Evolutionary conservation across 2,113 vertebrate genomes (phyloP), one percentile per base, ranked within the genome.

Genomic region (Pollimyrus isidori): DNA sequence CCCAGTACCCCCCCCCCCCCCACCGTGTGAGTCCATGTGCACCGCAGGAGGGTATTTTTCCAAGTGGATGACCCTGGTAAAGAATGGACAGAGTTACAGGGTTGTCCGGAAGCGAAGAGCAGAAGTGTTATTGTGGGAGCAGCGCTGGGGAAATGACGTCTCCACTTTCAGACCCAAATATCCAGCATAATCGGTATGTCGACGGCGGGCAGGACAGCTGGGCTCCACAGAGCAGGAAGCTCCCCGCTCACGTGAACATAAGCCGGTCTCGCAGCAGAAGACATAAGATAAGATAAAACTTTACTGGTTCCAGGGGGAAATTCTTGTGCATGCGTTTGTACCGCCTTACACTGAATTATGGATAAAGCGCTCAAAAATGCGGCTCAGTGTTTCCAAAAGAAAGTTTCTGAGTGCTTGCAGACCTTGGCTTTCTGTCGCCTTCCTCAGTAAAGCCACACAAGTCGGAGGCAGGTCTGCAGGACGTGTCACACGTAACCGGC

Each of bases 401-500:
- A 86, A 84, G 19, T 10, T 42, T 42, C 73, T 80, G 35, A 42
- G 35, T 39, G 15, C 13, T 6, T 80, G 42, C 35, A 39, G 73
- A 80, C 26, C 3, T 3, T 10, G 7, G 90, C 80, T 89, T 48
- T 50, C 87, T 86, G 87, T 85, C 39, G 26, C 87, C 52, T 56
- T 90, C 42, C 88, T 58, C 52, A 42, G 9, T n/a, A 49, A 89
- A 46, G 26, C 89, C 26, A 91, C 89, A 91, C 89, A 80, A 91
- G 88, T 88, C 87, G 58, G 73, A 69, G 50, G 21, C 3, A 46
- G 13, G 53, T 89, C 88, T 90, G 90, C 87, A 84, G 90, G 92
- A 93, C 87, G 73, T 62, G 90, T 91, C 92, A 91, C 82, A 73
- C 80, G 89, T 87, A 58, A 90, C 9, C 56, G 82, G 89, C 88